Evolutionary conservation across 2,888 invertebrate species (phyloP).

Genomic region (Adelphocoris suturalis): DNA sequence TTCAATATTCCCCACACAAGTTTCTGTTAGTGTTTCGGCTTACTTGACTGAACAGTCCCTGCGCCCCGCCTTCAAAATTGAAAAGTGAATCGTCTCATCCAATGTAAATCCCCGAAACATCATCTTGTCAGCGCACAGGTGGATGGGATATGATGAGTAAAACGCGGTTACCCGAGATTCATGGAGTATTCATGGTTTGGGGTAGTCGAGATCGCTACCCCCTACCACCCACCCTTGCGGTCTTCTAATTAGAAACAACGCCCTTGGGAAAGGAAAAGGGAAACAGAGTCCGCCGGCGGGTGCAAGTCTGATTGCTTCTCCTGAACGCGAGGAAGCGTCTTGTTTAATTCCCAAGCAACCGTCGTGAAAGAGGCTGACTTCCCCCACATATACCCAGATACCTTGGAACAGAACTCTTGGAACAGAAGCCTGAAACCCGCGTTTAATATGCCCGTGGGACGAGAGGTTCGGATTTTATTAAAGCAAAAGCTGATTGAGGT

Average conservation of each 20-base stretch:
- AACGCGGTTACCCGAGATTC: background rate
- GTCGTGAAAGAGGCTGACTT: background rate
- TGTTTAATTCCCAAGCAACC: constrained; percentile 24
- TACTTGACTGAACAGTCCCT: too few species aligned
- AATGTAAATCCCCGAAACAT: background rate
- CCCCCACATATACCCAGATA: background rate
- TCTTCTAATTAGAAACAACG: constrained; percentile 26
- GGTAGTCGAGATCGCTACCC: background rate
- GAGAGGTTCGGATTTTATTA: constrained; percentile 12
- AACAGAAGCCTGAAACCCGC: background rate
- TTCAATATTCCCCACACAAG: too few species aligned
- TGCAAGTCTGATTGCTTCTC: constrained; percentile 28
- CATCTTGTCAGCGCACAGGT: background rate
- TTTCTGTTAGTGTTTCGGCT: too few species aligned
- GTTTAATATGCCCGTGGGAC: constrained; percentile 1
- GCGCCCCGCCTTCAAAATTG: too few species aligned
- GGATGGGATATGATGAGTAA: background rate
- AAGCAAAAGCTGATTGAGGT: constrained; percentile 31
- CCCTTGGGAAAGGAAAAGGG: constrained; percentile 8
- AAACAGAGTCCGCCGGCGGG: background rate
- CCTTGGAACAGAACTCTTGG: background rate
- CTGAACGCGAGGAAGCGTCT: background rate
- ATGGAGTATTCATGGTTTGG: constrained; percentile 17
- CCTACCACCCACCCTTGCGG: background rate
- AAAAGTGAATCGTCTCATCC: too few species aligned